Conservation (phyloP, 2,797 vertebrate species). For the Ataeniobius toweri region DNA sequence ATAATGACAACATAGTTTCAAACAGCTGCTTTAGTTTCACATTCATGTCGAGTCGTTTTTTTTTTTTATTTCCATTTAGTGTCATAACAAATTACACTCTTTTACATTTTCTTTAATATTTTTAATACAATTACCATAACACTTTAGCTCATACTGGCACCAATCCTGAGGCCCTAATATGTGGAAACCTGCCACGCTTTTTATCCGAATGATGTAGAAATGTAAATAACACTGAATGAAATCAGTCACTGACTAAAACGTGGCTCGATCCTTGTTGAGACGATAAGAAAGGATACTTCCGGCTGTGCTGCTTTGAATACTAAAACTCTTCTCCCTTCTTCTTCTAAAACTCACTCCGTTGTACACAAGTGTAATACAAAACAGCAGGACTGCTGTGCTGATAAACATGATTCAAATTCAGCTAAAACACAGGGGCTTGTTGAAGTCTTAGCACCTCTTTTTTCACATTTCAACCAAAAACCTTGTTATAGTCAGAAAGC, state of each 20-base stretch:
- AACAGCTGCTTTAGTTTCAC: background rate
- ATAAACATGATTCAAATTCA: slow-evolving; percentile 4
- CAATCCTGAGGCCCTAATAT: background rate
- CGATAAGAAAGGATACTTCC: slow-evolving; percentile 8
- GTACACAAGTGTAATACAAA: background rate
- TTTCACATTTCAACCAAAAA: too few relatives aligned
- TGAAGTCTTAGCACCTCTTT: background rate
- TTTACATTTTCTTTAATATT: background rate
- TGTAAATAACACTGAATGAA: background rate
- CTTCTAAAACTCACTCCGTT: background rate
- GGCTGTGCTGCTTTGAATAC: slow-evolving; percentile 6
- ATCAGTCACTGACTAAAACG: background rate
- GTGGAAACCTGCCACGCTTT: background rate
- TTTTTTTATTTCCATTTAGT: background rate
- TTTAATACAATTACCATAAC: background rate
- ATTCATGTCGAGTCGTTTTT: background rate
- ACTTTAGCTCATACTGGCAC: background rate
- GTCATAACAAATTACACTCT: background rate
- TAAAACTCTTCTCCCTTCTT: background rate
- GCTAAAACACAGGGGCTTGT: slow-evolving; percentile 12
- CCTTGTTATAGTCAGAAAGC: too few relatives aligned
- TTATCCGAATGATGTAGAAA: background rate
- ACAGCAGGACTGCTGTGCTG: background rate
- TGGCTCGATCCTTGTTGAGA: background rate
- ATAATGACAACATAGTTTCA: slow-evolving; percentile 1